Evolutionary conservation across 2,113 vertebrate genomes (phyloP).

Genomic region (Bungarus multicinctus): DNA sequence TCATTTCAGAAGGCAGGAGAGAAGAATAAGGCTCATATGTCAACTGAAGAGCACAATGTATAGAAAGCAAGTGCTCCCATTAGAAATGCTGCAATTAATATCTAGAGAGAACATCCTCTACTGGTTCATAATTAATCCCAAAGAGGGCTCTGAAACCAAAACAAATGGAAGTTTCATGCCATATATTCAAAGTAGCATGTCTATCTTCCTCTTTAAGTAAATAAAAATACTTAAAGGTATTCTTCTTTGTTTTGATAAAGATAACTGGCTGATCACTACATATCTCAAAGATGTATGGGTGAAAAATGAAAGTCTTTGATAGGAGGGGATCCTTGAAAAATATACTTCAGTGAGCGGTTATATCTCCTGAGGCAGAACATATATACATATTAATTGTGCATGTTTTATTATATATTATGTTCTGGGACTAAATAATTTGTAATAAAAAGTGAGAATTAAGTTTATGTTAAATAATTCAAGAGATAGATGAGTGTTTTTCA

Average conservation of each 20-base stretch:
- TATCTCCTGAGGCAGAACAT: neutral
- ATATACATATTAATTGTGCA: neutral
- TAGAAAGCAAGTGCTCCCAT: neutral
- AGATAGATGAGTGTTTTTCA: neutral
- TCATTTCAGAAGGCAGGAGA: neutral
- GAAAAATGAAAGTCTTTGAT: neutral
- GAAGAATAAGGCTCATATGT: neutral
- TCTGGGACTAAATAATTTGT: neutral
- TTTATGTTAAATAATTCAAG: neutral
- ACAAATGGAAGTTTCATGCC: neutral
- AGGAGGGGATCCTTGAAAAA: neutral
- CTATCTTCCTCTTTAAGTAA: neutral
- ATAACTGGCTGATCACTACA: neutral
- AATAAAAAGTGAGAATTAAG: neutral
- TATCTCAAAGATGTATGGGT: no score
- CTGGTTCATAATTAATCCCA: neutral
- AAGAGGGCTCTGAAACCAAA: neutral
- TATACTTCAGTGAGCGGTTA: neutral
- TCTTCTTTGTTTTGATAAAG: neutral
- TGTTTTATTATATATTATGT: neutral
- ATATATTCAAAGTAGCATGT: no score
- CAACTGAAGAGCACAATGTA: neutral
- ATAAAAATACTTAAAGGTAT: neutral
- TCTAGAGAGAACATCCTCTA: neutral
- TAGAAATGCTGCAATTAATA: neutral